phyloP scores from a whole-genome alignment of 2,888 invertebrate genomes.

The Axea sp. region DNA sequence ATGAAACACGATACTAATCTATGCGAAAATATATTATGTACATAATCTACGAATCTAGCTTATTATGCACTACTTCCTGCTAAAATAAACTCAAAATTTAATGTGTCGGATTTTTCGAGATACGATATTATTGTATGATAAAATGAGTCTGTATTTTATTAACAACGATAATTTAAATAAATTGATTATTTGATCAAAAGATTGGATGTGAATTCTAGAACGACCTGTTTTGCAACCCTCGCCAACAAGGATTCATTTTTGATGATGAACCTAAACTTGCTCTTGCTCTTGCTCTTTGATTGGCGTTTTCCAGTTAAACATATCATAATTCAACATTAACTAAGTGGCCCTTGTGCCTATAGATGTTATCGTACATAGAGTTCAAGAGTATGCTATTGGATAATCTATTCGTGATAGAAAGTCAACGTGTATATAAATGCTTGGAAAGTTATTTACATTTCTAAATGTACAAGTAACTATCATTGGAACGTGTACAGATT shows the following conservation, averaged over 20 bases:
- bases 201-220: slow-evolving; percentile 1
- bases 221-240: background rate
- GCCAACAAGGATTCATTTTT: slow-evolving; percentile 10
- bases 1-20: slow-evolving; percentile 22
- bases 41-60: slow-evolving; percentile 34
- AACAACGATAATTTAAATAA: slow-evolving; percentile 3
- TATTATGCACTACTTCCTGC: slow-evolving; percentile 34
- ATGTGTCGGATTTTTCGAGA: slow-evolving; percentile 3
- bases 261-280: slow-evolving; percentile 16
- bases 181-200: slow-evolving; percentile 3
- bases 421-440: too few relatives aligned
- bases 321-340: slow-evolving; percentile 9
- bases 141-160: slow-evolving; percentile 7
- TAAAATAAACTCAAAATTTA: slow-evolving; percentile 25
- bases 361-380: background rate
- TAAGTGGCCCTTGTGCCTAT: slow-evolving; percentile 12
- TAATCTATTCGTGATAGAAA: too few relatives aligned
- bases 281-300: too few relatives aligned
- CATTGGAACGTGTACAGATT: too few relatives aligned
- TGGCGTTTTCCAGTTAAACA: slow-evolving; percentile 11
- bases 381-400: background rate
- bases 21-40: slow-evolving; percentile 22
- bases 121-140: background rate
- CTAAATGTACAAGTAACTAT: too few relatives aligned
- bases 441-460: too few relatives aligned